phyloP scores from a whole-genome alignment of 2,888 invertebrate genomes.

The Cancer borealis region DNA sequence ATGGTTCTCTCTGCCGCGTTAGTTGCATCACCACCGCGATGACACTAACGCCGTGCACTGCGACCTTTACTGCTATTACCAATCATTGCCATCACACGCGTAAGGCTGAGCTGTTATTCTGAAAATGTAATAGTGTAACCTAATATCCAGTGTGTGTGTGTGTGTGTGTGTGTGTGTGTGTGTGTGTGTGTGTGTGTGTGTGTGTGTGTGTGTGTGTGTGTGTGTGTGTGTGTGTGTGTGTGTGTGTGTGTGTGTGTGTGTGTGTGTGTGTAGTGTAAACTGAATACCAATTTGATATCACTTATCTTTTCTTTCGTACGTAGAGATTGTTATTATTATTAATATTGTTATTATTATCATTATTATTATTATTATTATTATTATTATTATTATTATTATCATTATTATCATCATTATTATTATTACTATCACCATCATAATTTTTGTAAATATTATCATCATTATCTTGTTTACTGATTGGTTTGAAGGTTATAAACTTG shows the following conservation, averaged over 20 bases:
- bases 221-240: too few relatives aligned
- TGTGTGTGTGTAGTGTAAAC: too few relatives aligned
- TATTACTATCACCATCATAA: background rate
- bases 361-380: background rate
- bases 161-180: background rate
- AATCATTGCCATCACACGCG: background rate
- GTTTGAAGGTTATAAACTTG: background rate
- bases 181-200: too few relatives aligned
- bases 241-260: too few relatives aligned
- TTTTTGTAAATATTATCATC: background rate
- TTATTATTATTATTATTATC: background rate
- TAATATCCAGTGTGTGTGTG: slow-evolving; percentile 1
- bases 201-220: too few relatives aligned
- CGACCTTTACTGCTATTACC: background rate
- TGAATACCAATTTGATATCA: too few relatives aligned
- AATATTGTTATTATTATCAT: background rate
- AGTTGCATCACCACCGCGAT: background rate
- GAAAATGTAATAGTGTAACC: background rate
- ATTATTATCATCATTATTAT: background rate
- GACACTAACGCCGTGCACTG: background rate
- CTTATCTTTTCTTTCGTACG: too few relatives aligned
- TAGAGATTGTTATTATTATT: background rate
- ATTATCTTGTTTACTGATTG: background rate
- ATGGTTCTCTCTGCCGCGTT: too few relatives aligned
- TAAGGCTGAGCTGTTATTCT: background rate